These are phyloP conservation scores for Disparrhopalites patrizii DNA, from an alignment of 2,888 invertebrate species.

Conservation along the genomic window DNA sequence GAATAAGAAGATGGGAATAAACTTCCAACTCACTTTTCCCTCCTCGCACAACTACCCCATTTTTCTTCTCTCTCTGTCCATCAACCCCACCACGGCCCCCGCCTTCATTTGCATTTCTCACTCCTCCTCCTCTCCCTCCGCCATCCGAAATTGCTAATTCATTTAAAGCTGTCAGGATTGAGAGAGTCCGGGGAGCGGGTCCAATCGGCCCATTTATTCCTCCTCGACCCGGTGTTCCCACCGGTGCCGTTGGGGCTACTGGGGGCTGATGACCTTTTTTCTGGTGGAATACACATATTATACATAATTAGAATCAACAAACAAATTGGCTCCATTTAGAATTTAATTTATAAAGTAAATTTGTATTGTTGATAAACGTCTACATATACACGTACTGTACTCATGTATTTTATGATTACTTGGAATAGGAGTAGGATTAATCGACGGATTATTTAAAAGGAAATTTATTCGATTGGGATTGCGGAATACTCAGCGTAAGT, in stretches of 20 bases:
- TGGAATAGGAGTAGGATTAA: too few relatives aligned
- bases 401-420: too few relatives aligned
- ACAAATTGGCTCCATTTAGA: too few relatives aligned
- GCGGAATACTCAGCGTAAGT: too few relatives aligned
- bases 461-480: too few relatives aligned
- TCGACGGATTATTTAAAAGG: too few relatives aligned
- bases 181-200: constrained; percentile 40
- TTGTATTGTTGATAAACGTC: too few relatives aligned
- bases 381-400: too few relatives aligned
- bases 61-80: neutral
- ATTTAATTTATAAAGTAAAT: too few relatives aligned
- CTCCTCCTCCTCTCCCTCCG: constrained; percentile 23
- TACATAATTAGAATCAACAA: too few relatives aligned
- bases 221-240: neutral
- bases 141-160: constrained; percentile 42
- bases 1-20: neutral
- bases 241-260: constrained; percentile 36
- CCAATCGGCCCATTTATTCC: constrained; percentile 23
- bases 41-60: neutral
- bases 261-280: constrained; percentile 42
- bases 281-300: too few relatives aligned
- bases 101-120: neutral
- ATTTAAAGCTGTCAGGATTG: constrained; percentile 45
- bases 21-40: neutral
- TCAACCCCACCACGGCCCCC: neutral